Evolutionary conservation across 2,797 vertebrate genomes (phyloP).

Genomic region (Champsocephalus gunnari): DNA sequence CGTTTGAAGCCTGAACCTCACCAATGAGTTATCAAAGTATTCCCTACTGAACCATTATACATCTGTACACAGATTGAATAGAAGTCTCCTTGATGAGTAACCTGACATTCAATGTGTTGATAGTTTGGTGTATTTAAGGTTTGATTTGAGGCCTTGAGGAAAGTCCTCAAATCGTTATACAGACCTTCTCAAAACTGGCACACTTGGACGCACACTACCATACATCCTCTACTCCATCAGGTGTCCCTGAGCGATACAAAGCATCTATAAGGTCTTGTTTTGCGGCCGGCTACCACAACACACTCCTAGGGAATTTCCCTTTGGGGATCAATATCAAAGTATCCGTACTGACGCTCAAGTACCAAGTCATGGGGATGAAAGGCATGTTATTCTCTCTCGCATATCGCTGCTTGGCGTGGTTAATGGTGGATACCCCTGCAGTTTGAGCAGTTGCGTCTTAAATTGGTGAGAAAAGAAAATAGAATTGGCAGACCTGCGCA

Average conservation of each 20-base stretch:
- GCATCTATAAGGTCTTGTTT: conserved; percentile 16
- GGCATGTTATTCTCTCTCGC: not conserved
- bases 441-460: conserved; percentile 11
- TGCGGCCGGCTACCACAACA: not conserved
- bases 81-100: not conserved
- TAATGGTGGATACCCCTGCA: conserved; percentile 7
- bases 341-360: not conserved
- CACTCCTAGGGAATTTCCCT: conserved; percentile 4
- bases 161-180: not conserved
- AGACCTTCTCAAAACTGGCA: conserved; percentile 2
- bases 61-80: not conserved
- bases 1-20: not conserved
- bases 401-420: conserved; percentile 7
- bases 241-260: conserved; percentile 21
- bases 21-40: not conserved
- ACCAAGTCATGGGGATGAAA: conserved; percentile 16
- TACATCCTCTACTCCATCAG: conserved; percentile 7
- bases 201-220: conserved; percentile 15
- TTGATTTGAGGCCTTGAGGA: conserved; percentile 5
- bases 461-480: conserved; percentile 10
- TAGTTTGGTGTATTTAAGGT: not conserved
- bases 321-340: conserved; percentile 21
- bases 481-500: conserved; percentile 24
- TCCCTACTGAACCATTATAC: not conserved
- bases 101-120: not conserved